Conservation (phyloP, 2,888 invertebrate genomes). For the Empis stercorea region DNA sequence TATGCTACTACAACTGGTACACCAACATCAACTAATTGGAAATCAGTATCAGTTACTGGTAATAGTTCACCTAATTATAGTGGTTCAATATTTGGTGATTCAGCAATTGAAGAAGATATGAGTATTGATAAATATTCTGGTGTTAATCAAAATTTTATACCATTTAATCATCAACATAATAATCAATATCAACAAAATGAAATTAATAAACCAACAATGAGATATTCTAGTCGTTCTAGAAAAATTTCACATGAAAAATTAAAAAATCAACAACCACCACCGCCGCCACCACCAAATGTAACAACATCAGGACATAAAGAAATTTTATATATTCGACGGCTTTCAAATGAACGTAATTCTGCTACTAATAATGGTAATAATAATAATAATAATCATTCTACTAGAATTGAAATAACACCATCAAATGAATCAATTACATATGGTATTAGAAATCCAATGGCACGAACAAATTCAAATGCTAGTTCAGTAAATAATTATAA, state of each 20-base stretch:
- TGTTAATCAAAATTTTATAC: conserved; percentile 28
- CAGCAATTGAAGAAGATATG: conserved; percentile 36
- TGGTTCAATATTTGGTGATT: conserved; percentile 36
- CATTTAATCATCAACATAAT: conserved; percentile 15
- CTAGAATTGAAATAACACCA: conserved; percentile 34
- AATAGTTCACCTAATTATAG: conserved; percentile 36
- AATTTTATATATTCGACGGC: conserved; percentile 30
- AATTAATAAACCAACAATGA: conserved; percentile 21
- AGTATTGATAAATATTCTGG: conserved; percentile 35
- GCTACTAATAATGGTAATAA: conserved; percentile 14
- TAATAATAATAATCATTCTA: conserved; percentile 25
- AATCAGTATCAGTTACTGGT: conserved; percentile 31
- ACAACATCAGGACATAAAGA: conserved; percentile 24
- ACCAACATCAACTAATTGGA: conserved; percentile 26
- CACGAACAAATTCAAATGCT: conserved; percentile 19
- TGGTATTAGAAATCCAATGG: conserved; percentile 20
- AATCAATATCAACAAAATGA: conserved; percentile 1
- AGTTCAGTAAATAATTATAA: conserved; percentile 10
- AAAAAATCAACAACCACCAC: neutral
- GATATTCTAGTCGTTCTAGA: conserved; percentile 25
- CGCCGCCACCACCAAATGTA: neutral
- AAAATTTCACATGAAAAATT: conserved; percentile 7
- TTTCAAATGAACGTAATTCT: conserved; percentile 23
- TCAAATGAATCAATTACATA: conserved; percentile 32
- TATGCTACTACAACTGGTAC: conserved; percentile 13